These are phyloP conservation scores for Archips crataeganus DNA, from an alignment of 2,888 invertebrate genomes.

Conservation along the genomic window DNA sequence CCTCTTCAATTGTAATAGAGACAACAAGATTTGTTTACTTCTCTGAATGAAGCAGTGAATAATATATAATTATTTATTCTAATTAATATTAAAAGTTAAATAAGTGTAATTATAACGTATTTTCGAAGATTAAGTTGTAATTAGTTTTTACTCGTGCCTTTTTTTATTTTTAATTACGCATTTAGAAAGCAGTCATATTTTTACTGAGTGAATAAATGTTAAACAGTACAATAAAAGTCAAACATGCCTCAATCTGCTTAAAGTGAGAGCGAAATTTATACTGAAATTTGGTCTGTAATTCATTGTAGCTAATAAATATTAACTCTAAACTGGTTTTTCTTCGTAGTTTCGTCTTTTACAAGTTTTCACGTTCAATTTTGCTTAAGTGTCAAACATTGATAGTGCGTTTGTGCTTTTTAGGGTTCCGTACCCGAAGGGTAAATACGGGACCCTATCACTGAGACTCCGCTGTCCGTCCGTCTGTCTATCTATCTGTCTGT, in stretches of 20 bases:
- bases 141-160: constrained; percentile 35
- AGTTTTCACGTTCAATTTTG: no score
- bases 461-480: no score
- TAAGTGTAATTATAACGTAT: constrained; percentile 37
- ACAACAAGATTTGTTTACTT: constrained; percentile 12
- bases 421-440: no score
- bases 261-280: constrained; percentile 22
- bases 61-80: constrained; percentile 39
- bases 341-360: no score
- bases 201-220: constrained; percentile 12
- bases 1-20: background rate
- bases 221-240: constrained; percentile 16
- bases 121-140: constrained; percentile 29
- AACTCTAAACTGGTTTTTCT: constrained; percentile 15
- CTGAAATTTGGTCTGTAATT: constrained; percentile 29
- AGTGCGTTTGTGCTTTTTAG: no score
- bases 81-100: constrained; percentile 30
- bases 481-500: no score
- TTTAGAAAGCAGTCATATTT: constrained; percentile 34
- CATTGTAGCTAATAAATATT: constrained; percentile 41
- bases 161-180: constrained; percentile 35
- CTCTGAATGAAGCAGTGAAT: constrained; percentile 29
- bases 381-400: no score
- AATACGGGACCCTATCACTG: no score
- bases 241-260: constrained; percentile 11